Conservation (phyloP, 2,113 vertebrate species). For the Phalacrocorax aristotelis region DNA sequence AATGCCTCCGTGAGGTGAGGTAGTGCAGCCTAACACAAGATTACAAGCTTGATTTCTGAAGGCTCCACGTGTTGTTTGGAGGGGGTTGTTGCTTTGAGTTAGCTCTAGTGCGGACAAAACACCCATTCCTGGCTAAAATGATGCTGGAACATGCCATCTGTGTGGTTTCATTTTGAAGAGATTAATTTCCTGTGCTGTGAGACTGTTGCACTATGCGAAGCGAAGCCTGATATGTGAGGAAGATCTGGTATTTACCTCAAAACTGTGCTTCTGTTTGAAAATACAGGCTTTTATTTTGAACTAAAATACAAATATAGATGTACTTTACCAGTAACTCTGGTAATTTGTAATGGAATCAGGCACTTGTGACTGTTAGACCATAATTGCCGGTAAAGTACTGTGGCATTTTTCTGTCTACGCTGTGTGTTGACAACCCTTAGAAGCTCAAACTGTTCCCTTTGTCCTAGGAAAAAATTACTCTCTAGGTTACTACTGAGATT, state of each 20-base stretch:
- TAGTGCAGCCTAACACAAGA: background rate
- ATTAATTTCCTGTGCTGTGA: accelerated
- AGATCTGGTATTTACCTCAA: background rate
- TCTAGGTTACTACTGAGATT: background rate
- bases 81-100: background rate
- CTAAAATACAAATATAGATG: background rate
- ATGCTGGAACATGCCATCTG: background rate
- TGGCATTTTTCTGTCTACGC: background rate
- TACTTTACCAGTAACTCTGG: background rate
- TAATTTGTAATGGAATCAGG: background rate
- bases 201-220: background rate
- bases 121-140: background rate
- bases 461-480: background rate
- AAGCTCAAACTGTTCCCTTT: background rate
- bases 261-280: background rate
- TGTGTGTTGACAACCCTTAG: background rate
- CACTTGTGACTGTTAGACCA: background rate
- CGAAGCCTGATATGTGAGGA: background rate
- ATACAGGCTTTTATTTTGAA: background rate
- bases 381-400: background rate
- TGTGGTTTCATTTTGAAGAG: background rate
- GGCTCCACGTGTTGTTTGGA: background rate
- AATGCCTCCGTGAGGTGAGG: background rate
- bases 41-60: background rate
- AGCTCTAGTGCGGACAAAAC: background rate